phyloP scores from a whole-genome alignment of 2,888 invertebrate genomes.

The Ormyrus nitidulus region DNA sequence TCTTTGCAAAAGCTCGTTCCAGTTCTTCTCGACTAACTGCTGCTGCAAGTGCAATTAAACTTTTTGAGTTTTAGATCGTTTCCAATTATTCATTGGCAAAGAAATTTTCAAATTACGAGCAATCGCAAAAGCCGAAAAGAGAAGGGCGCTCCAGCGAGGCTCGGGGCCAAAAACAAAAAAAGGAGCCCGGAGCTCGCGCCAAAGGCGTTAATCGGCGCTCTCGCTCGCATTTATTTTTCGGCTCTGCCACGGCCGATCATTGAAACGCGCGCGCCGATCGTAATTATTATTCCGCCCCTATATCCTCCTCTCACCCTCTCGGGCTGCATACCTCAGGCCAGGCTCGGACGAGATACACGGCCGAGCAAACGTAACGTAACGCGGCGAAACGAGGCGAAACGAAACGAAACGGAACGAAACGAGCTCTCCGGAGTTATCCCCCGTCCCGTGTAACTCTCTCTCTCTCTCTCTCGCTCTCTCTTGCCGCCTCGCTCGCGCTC shows the following conservation, averaged over 20 bases:
- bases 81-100: neutral
- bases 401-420: constrained; percentile 64
- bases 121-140: neutral
- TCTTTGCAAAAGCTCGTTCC: too few species aligned
- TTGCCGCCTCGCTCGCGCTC: constrained; percentile 51
- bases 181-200: neutral
- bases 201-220: constrained; percentile 37
- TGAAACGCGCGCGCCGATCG: constrained; percentile 57
- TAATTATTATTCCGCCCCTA: constrained; percentile 68
- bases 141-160: neutral
- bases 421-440: constrained; percentile 59
- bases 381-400: constrained; percentile 73
- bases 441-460: constrained; percentile 57
- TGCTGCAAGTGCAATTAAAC: too few species aligned
- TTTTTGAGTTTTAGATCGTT: neutral
- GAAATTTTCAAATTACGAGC: neutral
- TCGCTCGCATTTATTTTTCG: constrained; percentile 33
- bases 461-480: constrained; percentile 54
- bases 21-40: too few species aligned
- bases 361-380: constrained; percentile 73
- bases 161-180: too few species aligned
- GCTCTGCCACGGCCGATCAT: constrained; percentile 30
- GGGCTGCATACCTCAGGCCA: neutral
- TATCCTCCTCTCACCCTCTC: constrained; percentile 58
- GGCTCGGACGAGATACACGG: constrained; percentile 68